A percentile compares a stretch with the other conserved stretches of the same genome.
These are phyloP conservation scores for Agriopis aurantiaria DNA, from an alignment of 2,888 invertebrate species.

Conservation along the genomic window DNA sequence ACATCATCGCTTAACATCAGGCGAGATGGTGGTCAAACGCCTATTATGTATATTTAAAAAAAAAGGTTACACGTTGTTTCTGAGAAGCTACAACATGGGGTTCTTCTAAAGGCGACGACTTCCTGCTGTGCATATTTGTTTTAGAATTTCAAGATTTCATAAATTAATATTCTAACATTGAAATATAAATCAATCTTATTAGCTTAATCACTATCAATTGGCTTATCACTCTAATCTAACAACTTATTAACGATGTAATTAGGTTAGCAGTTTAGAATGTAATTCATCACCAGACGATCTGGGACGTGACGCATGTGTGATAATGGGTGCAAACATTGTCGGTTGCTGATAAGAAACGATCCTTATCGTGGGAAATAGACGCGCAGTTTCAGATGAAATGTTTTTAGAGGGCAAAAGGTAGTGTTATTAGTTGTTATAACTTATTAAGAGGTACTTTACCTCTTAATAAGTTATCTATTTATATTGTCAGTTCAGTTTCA, in stretches of 20 bases:
- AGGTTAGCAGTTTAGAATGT: constrained; percentile 21
- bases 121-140: no score
- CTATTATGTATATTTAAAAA: no score
- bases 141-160: no score
- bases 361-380: constrained; percentile 28
- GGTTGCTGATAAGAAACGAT: background rate
- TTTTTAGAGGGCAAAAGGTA: background rate
- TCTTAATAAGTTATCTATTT: background rate
- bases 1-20: no score
- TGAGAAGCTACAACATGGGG: no score
- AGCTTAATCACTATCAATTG: background rate
- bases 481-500: background rate
- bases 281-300: constrained; percentile 20
- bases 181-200: background rate
- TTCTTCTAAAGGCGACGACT: no score
- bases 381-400: background rate
- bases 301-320: constrained; percentile 15
- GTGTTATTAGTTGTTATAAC: background rate
- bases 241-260: constrained; percentile 11
- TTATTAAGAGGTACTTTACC: no score
- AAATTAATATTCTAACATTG: background rate
- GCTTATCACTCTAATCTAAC: background rate
- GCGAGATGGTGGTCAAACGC: no score
- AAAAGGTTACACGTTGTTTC: no score
- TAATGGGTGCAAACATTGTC: constrained; percentile 17